phyloP scores from a whole-genome alignment of 2,888 invertebrate genomes.

The Drosophila paranaensis region DNA sequence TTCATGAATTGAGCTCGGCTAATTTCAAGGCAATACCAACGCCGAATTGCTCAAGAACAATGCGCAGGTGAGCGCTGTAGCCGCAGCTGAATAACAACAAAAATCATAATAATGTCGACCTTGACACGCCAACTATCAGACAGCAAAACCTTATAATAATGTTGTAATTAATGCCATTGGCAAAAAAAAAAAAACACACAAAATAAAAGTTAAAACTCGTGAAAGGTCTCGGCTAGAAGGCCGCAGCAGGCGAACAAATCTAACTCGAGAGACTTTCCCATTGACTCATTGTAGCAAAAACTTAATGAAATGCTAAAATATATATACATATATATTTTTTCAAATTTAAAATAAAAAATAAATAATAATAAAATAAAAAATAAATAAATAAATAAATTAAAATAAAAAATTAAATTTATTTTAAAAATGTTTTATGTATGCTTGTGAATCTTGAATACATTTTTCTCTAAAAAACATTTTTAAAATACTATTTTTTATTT shows the following conservation, averaged over 20 bases:
- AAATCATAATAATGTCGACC: slow-evolving; percentile 33
- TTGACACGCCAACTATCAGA: slow-evolving; percentile 62
- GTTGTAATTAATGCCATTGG: slow-evolving; percentile 43
- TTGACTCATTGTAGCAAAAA: slow-evolving; percentile 30
- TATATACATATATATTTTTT: not conserved
- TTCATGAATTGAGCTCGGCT: slow-evolving; percentile 6
- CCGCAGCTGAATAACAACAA: slow-evolving; percentile 35
- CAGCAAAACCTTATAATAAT: slow-evolving; percentile 53
- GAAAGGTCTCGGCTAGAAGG: slow-evolving; percentile 51
- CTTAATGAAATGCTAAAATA: not conserved
- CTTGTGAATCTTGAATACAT: not conserved
- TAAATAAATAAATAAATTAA: too few species aligned
- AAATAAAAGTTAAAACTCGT: slow-evolving; percentile 23
- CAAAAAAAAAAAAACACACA: slow-evolving; percentile 21
- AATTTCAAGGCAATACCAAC: slow-evolving; percentile 28
- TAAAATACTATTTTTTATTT: too few species aligned
- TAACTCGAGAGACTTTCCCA: slow-evolving; percentile 47
- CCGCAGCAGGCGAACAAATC: slow-evolving; percentile 18
- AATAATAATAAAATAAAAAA: too few species aligned
- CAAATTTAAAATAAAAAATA: too few species aligned
- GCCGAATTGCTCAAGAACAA: slow-evolving; percentile 57
- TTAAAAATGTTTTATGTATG: too few species aligned
- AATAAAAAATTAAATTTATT: too few species aligned
- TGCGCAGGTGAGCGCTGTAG: slow-evolving; percentile 14
- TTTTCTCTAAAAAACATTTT: too few species aligned